Base-by-base conservation (phyloP, 92 coral and sea anemone genomes). In the Chrysogorgia sp. region DNA sequence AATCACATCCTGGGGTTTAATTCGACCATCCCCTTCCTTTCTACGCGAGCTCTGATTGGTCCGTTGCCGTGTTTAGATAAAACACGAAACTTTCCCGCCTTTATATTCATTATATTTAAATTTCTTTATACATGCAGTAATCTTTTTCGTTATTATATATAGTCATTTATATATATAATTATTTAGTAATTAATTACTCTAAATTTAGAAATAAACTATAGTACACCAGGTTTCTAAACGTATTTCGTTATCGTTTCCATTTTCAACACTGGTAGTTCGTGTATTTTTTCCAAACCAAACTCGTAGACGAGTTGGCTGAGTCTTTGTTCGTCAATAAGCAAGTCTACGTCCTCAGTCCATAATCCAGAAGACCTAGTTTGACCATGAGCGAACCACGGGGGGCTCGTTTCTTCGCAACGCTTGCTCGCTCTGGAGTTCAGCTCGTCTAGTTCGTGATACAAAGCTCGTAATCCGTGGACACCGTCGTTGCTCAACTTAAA, bases 261-360 rank as follows among this genome's bases (percentile, higher is more conserved):
- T 57, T 23, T 3, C 6, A 57, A 31, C 23, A 57, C 63, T 6
- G 63, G 63, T 3, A 57, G 63, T 57, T 57, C 63, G 14, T 19
- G 29, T 1, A 57, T 19, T 1, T 57, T 29, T 57, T 57, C 63
- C 32, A 57, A 29, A 57, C 63, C 63, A 57, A 57, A 57, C 32
- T 57, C 63, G 34, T 57, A 15, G 34, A 57, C 32, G 23, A 57
- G 63, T 23, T 57, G 63, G 13, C 14, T 29, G 3, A 57, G 32
- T 29, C 9, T 57, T 23, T 31, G 29, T 23, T 57, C 63, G 17
- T 57, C 63, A 15, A n/a, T n/a, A 9, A 57, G 63, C 63, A 29
- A 1, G 31, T 57, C 63, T 10, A 57, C 63, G 23, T 57, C 63
- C 17, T 57, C 63, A 8, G 63, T 14, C 34, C 23, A 14, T 1